Evolutionary conservation across 2,888 invertebrate genomes (phyloP).

Genomic region (Nineta flava): DNA sequence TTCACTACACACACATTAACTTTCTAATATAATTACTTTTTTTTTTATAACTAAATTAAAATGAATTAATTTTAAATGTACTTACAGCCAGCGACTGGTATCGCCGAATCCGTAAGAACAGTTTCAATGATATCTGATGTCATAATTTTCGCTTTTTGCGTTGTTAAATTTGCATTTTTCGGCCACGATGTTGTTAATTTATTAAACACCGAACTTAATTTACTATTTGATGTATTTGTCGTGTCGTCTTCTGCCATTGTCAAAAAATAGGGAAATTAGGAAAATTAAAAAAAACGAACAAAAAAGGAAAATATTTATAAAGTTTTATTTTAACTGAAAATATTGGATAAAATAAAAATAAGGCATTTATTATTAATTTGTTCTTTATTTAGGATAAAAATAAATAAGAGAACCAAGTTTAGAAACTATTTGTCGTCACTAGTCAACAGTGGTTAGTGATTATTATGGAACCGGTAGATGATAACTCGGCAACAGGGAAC

Average conservation of each 20-base stretch:
- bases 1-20: too few relatives aligned
- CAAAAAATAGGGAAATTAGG: neutral
- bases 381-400: too few relatives aligned
- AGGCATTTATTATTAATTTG: too few relatives aligned
- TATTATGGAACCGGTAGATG: too few relatives aligned
- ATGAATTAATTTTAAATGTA: neutral
- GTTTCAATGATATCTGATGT: conserved; percentile 3
- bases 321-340: neutral
- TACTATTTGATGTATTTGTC: neutral
- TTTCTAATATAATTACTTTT: too few relatives aligned
- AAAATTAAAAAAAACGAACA: neutral
- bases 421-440: too few relatives aligned
- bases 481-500: neutral
- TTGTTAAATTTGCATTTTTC: neutral
- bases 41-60: too few relatives aligned
- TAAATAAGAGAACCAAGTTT: too few relatives aligned
- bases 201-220: conserved; percentile 4
- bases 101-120: conserved; percentile 2
- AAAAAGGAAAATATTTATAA: neutral
- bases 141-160: neutral
- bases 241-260: neutral
- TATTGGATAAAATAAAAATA: neutral
- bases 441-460: too few relatives aligned
- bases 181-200: conserved; percentile 3
- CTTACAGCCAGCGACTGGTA: conserved; percentile 1